Evolutionary conservation across 2,888 invertebrate genomes (phyloP).

Genomic region (Phalera bucephala): DNA sequence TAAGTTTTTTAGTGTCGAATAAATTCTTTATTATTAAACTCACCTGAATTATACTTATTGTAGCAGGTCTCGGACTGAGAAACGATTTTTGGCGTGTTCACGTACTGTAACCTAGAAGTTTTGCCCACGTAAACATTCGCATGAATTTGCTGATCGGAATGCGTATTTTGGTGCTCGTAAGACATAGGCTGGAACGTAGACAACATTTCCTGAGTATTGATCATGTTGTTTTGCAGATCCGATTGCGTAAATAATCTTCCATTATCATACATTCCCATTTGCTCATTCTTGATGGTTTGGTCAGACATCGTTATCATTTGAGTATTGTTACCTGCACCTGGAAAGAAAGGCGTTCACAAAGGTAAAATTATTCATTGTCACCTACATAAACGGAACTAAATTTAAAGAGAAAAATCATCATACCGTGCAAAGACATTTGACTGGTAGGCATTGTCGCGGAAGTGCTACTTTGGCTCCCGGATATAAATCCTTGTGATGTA

Average conservation of each 20-base stretch:
- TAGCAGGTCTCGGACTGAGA: conserved; percentile 57
- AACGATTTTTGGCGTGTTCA: conserved; percentile 56
- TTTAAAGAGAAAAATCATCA: background rate
- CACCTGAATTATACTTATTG: conserved; percentile 65
- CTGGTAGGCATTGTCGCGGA: conserved; percentile 68
- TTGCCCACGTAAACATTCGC: conserved; percentile 51
- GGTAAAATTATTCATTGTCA: too few relatives aligned
- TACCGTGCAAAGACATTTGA: conserved; percentile 76
- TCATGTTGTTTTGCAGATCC: conserved; percentile 64
- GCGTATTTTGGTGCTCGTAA: conserved; percentile 49
- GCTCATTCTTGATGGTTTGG: conserved; percentile 66
- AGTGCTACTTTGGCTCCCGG: conserved; percentile 44
- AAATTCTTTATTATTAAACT: too few relatives aligned
- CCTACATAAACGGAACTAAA: too few relatives aligned
- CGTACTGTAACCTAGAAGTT: conserved; percentile 53
- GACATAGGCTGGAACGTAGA: conserved; percentile 52
- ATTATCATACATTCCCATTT: conserved; percentile 66
- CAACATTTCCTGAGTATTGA: conserved; percentile 58
- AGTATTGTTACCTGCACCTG: conserved; percentile 69
- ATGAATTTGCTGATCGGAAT: conserved; percentile 46
- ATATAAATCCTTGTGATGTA: conserved; percentile 54
- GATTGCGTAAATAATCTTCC: conserved; percentile 60
- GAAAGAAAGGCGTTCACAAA: too few relatives aligned
- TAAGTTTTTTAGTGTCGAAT: too few relatives aligned
- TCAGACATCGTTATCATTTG: conserved; percentile 67